Evolutionary conservation across 2,113 vertebrate species (phyloP).

Genomic region (Semicossyphus pulcher): DNA sequence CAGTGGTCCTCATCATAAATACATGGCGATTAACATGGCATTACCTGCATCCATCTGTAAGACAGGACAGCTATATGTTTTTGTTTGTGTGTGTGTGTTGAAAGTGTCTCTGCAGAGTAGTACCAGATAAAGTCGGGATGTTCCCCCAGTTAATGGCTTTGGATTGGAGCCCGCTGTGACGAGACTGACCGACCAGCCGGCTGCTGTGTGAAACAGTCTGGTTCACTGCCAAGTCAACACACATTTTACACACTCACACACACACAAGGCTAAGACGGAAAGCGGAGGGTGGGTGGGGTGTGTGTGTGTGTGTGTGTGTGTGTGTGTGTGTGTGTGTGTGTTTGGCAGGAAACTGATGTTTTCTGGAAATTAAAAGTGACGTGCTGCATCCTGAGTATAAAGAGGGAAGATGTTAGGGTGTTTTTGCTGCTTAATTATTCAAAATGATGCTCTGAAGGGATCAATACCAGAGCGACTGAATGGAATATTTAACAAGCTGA

Average conservation of each 20-base stretch:
- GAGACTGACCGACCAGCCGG: slow-evolving; percentile 20
- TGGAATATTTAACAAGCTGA: slow-evolving; percentile 21
- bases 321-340: too few relatives aligned
- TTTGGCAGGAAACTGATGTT: slow-evolving; percentile 4
- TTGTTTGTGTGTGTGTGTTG: slow-evolving; percentile 18
- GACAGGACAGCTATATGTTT: slow-evolving; percentile 17
- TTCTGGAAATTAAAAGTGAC: slow-evolving; percentile 28
- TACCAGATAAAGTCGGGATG: slow-evolving; percentile 36
- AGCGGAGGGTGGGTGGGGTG: background rate
- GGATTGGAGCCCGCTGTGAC: slow-evolving; percentile 29
- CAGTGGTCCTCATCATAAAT: slow-evolving; percentile 27
- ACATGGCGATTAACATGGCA: background rate
- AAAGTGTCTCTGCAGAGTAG: background rate
- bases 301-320: too few relatives aligned
- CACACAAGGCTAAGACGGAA: too few relatives aligned
- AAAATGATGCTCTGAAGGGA: slow-evolving; percentile 20
- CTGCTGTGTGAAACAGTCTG: slow-evolving; percentile 32
- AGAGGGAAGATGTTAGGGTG: background rate
- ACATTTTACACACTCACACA: background rate
- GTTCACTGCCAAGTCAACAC: slow-evolving; percentile 28
- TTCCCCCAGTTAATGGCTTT: slow-evolving; percentile 46
- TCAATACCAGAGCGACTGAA: slow-evolving; percentile 10
- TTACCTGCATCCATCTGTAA: slow-evolving; percentile 22
- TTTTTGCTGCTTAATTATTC: slow-evolving; percentile 37
- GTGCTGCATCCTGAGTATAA: background rate